Percentiles rank a stretch among this genome's conserved stretches.
Evolutionary conservation across 2,113 vertebrate species (phyloP).

Genomic region (Chionodraco myersi): DNA sequence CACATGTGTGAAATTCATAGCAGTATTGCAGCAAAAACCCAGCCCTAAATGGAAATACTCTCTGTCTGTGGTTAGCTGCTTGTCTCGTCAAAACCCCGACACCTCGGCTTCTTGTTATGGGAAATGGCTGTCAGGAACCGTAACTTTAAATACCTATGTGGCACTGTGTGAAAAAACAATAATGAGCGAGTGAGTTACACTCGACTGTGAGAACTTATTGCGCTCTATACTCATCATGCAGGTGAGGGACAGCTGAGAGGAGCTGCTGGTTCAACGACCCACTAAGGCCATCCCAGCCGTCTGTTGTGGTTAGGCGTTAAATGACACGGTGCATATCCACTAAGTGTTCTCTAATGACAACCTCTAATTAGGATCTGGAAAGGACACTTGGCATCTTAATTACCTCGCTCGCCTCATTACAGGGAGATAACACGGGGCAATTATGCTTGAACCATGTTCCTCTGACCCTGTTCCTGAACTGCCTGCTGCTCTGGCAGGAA

Average conservation of each 20-base stretch:
- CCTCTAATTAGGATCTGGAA: conserved; percentile 49
- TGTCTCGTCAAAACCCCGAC: not conserved
- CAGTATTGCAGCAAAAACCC: not conserved
- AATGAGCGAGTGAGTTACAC: not conserved
- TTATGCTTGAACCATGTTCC: conserved; percentile 34
- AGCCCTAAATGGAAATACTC: conserved; percentile 69
- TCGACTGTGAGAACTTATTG: not conserved
- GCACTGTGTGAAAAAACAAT: conserved; percentile 13
- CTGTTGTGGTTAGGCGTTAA: conserved; percentile 35
- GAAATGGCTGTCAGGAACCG: conserved; percentile 24
- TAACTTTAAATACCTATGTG: conserved; percentile 47
- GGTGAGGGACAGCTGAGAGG: conserved; percentile 10
- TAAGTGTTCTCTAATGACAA: conserved; percentile 11
- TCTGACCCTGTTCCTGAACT: conserved; percentile 34
- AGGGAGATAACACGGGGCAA: conserved; percentile 7
- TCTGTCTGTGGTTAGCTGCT: conserved; percentile 45
- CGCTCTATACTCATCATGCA: not conserved
- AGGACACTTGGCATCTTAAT: conserved; percentile 33
- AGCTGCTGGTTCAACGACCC: conserved; percentile 16
- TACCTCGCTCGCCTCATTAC: conserved; percentile 24
- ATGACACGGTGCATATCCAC: conserved; percentile 21
- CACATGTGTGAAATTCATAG: conserved; percentile 21
- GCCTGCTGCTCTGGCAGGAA: conserved; percentile 35
- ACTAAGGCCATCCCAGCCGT: not conserved
- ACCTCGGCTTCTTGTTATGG: conserved; percentile 34